Evolutionary conservation across 35 echinoderm and acorn worm species (phyloP), one percentile per base, ranked within the genome.

Genomic region (Apostichopus japonicus): DNA sequence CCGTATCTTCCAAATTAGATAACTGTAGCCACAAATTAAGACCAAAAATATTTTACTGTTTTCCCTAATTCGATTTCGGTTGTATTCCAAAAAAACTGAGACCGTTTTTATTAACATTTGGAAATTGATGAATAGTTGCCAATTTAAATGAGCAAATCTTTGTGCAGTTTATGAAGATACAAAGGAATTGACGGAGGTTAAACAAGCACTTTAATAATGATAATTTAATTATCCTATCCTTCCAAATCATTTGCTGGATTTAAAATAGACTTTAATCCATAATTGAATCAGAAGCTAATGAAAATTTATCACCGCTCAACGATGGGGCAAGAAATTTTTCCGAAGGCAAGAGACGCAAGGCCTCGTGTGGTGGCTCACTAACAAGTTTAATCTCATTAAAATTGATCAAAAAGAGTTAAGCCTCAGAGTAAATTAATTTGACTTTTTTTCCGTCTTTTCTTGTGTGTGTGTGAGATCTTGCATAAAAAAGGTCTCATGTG

Each of bases 321-420:
- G 71, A 75, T 84, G 55, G 56, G 81, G 54, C 53, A 21, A n/a
- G 17, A 54, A 58, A 44, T 44, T 53, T 53, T 84, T 25, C 54
- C 17, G 54, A 55, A 58, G 81, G 81, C 54, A 58, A 55, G 80
- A 54, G 80, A 56, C 17, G 6, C 17, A 84, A 84, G 21, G 54
- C 17, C 81, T 57, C 27, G 7, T 84, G 81, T 55, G 17, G 56
- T 84, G 56, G 81, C 56, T 58, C 57, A 57, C 81, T 84, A 84
- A 57, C n/a, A 59, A 19, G 14, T 23, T 58, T 84, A 84, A 84
- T 84, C 56, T 23, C 23, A 84, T 84, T 84, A 84, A 84, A 55
- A 84, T 84, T 84, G 81, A 84, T 84, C 81, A 84, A 57, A 23
- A 51, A 57, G 56, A 57, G 81, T n/a, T 75, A 75, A 75, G 71